Conservation (phyloP, 2,113 vertebrate genomes). For the Menidia beryllina region DNA sequence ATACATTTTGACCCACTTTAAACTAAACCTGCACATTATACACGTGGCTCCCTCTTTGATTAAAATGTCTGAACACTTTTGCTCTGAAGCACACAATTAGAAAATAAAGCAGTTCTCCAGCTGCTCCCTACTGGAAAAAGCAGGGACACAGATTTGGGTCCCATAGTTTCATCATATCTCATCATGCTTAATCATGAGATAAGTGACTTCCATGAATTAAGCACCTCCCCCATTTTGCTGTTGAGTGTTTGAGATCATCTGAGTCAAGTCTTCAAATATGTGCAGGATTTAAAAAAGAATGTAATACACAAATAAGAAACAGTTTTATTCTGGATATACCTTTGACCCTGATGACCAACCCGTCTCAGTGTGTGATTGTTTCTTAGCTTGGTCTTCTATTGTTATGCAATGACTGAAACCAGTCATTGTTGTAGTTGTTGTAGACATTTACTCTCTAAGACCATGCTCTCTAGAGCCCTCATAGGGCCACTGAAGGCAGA, state of each 20-base stretch:
- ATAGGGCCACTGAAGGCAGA: too few species aligned
- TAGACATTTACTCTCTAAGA: too few species aligned
- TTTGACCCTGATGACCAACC: too few species aligned
- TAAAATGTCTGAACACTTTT: not conserved
- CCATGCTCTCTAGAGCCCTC: too few species aligned
- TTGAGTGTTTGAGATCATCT: constrained; percentile 1
- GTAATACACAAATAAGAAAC: too few species aligned
- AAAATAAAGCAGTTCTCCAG: not conserved
- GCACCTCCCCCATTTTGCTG: constrained; percentile 1
- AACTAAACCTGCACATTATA: not conserved
- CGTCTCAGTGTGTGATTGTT: too few species aligned
- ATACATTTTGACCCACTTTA: not conserved
- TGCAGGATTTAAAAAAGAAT: not conserved
- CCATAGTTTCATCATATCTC: not conserved
- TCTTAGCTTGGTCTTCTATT: too few species aligned
- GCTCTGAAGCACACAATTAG: not conserved
- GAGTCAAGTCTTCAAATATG: not conserved
- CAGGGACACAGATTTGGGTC: not conserved
- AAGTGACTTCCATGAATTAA: not conserved
- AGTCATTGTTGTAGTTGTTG: too few species aligned
- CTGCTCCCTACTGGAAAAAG: not conserved
- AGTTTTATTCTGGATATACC: too few species aligned
- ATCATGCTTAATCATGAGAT: constrained; percentile 5
- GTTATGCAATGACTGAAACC: too few species aligned
- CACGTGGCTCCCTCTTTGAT: not conserved